A percentile compares a stretch with the other conserved stretches of the same genome.
These are phyloP conservation scores for Sitta carolinensis DNA, from an alignment of 2,797 vertebrate species.

Conservation along the genomic window DNA sequence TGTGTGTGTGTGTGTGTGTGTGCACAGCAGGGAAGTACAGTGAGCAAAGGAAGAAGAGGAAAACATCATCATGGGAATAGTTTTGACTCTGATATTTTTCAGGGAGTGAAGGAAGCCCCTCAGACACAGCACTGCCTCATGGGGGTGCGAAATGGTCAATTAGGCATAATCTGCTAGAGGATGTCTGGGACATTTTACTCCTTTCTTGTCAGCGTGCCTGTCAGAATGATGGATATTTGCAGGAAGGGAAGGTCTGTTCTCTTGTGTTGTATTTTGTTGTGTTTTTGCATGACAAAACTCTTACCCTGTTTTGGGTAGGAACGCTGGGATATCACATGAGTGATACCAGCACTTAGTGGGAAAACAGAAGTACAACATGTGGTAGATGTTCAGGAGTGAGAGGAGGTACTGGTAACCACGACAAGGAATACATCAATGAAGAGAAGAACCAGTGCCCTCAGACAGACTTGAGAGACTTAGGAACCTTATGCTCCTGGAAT, in stretches of 20 bases:
- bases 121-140: not conserved
- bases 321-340: accelerated
- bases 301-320: not conserved
- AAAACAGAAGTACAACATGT: not conserved
- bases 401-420: not conserved
- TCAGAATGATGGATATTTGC: not conserved
- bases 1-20: no score
- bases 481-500: not conserved
- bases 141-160: not conserved
- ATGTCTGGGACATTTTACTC: not conserved
- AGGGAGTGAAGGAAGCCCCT: not conserved
- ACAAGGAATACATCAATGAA: not conserved
- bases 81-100: not conserved
- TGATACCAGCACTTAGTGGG: not conserved
- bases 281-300: not conserved
- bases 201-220: not conserved
- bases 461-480: not conserved
- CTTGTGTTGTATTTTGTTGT: not conserved
- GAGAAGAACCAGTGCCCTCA: not conserved
- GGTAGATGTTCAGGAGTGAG: not conserved
- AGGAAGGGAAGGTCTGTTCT: not conserved
- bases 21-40: not conserved
- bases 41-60: not conserved
- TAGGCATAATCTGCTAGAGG: not conserved
- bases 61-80: not conserved